Evolutionary conservation across 92 coral and sea anemone genomes (phyloP), one percentile per base, ranked within the genome.

Genomic region (Porites divaricata): DNA sequence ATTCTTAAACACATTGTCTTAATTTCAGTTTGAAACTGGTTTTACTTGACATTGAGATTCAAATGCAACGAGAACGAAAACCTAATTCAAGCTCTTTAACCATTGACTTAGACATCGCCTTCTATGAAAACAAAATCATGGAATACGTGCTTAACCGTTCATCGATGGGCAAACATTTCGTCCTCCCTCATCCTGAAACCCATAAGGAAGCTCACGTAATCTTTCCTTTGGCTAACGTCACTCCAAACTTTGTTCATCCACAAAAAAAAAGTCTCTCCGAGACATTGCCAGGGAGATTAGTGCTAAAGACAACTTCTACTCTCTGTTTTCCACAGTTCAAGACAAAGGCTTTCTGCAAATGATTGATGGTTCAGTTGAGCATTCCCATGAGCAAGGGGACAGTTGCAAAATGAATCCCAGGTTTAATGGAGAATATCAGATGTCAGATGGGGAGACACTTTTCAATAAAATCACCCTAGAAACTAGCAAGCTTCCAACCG

Each of bases 61-160:
- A 41, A 22, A 87, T 93, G 1, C 83, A 85, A 24, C 79, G 93
- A 11, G 61, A 61, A 2, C 87, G 95, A 67, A 90, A 87, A 68
- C 87, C 83, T 0, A 41, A 28, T 16, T 87, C 41, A 16, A 90
- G 63, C 9, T 83, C 92, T 14, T 72, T 85, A 26, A 76, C 96
- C 8, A 87, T 93, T 28, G 96, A 93, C 72, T 85, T 93, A 61
- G 93, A 93, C 86, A 93, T 93, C 63, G 70, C 96, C 6, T 80
- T 93, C 58, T 90, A 92, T 89, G 92, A 78, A 1, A 72, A 87
- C 51, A 83, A 20, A 49, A 48, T 65, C 9, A 64, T 74, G 23
- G 88, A 93, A 54, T 87, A 83, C 81, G 79, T 84, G 41, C 24
- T 86, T 62, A 51, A 11, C 20, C 48, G n/a, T 17, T 86, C 83